Conservation (phyloP, 2,888 invertebrate species). For the Trypoxylon attenuatum region DNA sequence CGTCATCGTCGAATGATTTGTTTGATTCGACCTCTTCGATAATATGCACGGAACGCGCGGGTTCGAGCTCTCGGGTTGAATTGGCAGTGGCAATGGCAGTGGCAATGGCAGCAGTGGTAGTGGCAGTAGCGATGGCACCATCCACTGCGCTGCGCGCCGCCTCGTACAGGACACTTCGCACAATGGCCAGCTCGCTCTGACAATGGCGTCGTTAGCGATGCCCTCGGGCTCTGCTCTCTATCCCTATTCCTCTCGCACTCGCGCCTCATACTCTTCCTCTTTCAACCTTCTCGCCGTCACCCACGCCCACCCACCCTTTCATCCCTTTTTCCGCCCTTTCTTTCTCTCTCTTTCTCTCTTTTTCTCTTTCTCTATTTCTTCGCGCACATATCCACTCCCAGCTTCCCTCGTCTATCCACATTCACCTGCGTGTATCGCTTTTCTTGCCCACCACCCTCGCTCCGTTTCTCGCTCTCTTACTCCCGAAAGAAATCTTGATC, state of each 20-base stretch:
- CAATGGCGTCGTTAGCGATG: conserved; percentile 74
- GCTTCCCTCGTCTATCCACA: conserved; percentile 17
- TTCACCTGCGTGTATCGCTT: no score
- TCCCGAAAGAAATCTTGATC: no score
- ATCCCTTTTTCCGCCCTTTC: neutral
- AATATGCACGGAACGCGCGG: conserved; percentile 39
- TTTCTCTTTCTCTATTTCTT: neutral
- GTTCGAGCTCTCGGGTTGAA: conserved; percentile 21
- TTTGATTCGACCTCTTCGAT: conserved; percentile 44
- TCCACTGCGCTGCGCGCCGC: conserved; percentile 24
- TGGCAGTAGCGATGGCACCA: no score
- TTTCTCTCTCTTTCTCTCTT: neutral
- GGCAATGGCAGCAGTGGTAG: no score
- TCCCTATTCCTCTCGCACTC: conserved; percentile 35
- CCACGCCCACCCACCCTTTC: conserved; percentile 3
- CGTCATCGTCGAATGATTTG: conserved; percentile 53
- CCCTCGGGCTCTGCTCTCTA: conserved; percentile 62
- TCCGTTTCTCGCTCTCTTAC: conserved; percentile 7
- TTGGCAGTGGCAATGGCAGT: no score
- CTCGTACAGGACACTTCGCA: conserved; percentile 62
- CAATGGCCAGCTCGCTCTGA: conserved; percentile 69
- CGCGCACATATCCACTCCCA: conserved; percentile 4
- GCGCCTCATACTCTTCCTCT: conserved; percentile 3
- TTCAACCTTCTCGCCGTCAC: neutral
- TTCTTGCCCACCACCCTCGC: conserved; percentile 1